phyloP scores from a whole-genome alignment of 2,888 invertebrate species.

The Drosophila nigricruria region DNA sequence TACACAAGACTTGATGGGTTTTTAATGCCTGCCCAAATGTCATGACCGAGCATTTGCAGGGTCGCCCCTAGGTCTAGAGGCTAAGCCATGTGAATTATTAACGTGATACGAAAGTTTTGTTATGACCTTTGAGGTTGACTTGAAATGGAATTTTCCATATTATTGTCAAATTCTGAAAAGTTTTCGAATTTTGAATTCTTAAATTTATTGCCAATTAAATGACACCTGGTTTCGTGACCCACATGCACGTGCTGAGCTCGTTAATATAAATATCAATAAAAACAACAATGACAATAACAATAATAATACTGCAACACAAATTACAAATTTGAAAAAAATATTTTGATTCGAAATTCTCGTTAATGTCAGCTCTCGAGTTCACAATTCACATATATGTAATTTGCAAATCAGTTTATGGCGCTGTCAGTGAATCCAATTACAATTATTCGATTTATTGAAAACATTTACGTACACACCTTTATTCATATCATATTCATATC shows the following conservation, averaged over 20 bases:
- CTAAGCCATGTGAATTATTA: slow-evolving; percentile 35
- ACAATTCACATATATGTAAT: slow-evolving; percentile 40
- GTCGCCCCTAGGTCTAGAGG: slow-evolving; percentile 43
- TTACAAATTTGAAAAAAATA: slow-evolving; percentile 6
- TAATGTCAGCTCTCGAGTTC: slow-evolving; percentile 14
- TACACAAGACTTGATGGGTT: slow-evolving; percentile 63
- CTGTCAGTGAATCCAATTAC: slow-evolving; percentile 45
- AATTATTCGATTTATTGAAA: slow-evolving; percentile 40
- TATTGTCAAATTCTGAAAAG: neutral
- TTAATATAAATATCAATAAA: slow-evolving; percentile 19
- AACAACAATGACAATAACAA: neutral
- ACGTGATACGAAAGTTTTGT: neutral
- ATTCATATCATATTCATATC: slow-evolving; percentile 16
- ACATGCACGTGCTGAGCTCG: slow-evolving; percentile 22
- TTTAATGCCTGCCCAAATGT: slow-evolving; percentile 72
- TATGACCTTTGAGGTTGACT: slow-evolving; percentile 14
- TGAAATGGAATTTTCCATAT: neutral
- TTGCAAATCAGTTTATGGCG: slow-evolving; percentile 70
- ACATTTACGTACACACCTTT: slow-evolving; percentile 19
- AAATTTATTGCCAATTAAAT: neutral
- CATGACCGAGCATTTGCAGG: slow-evolving; percentile 72
- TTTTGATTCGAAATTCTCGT: slow-evolving; percentile 23
- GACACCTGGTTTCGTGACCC: slow-evolving; percentile 43
- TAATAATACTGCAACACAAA: neutral
- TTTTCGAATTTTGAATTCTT: neutral